Evolutionary conservation across 2,797 vertebrate genomes (phyloP).

Genomic region (Benthosema pterotum): DNA sequence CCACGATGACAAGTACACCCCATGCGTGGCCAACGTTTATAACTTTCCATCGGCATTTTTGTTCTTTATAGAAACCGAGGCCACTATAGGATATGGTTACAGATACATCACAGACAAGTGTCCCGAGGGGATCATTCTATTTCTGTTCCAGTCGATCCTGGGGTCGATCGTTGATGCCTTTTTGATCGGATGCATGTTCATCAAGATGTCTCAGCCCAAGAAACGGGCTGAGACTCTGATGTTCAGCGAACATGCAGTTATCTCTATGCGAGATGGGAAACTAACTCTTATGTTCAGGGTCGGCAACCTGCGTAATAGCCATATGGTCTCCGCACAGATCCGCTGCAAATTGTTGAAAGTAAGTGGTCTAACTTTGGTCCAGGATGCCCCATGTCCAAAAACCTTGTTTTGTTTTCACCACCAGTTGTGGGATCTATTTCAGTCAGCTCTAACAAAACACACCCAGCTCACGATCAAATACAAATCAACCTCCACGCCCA

Average conservation of each 20-base stretch:
- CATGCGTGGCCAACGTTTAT: constrained; percentile 97
- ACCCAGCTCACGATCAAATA: not conserved
- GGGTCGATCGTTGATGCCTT: constrained; percentile 98
- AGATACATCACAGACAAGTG: constrained; percentile 99
- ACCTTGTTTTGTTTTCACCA: no score
- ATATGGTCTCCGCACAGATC: constrained; percentile 99
- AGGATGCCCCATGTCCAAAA: not conserved
- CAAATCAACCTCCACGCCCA: not conserved
- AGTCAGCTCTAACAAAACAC: not conserved
- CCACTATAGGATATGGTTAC: constrained; percentile 97
- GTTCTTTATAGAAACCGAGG: constrained; percentile 98
- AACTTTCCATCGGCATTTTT: constrained; percentile 98
- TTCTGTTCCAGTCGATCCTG: constrained; percentile 97
- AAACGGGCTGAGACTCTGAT: constrained; percentile 97
- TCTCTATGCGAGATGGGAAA: constrained; percentile 97
- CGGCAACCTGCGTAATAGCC: constrained; percentile 98
- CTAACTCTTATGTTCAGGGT: constrained; percentile 99
- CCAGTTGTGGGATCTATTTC: no score
- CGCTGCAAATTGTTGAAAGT: constrained; percentile 99
- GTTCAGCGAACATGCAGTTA: constrained; percentile 96
- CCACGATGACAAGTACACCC: constrained; percentile 95
- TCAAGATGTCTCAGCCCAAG: constrained; percentile 99
- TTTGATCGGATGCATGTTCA: constrained; percentile 98
- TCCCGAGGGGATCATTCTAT: constrained; percentile 98
- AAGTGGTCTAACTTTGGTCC: constrained; percentile 65